Evolutionary conservation across 2,888 invertebrate genomes (phyloP), one percentile per base, ranked within the genome.

Genomic region (Ryuthela nishihirai): DNA sequence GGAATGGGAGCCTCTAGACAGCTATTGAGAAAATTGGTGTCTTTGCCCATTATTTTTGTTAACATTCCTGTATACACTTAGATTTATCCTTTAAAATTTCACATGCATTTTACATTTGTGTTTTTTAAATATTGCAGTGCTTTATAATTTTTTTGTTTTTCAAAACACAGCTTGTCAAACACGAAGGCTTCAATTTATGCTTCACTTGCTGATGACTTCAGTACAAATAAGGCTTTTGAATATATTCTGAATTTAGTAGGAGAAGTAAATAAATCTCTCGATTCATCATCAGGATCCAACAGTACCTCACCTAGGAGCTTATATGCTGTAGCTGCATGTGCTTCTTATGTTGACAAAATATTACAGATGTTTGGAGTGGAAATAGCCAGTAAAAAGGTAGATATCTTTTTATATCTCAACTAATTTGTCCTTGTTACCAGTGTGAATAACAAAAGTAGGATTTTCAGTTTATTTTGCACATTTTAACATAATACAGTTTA

Each of bases 151-250:
- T 42, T 49, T 23, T 29, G 20, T 35, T 25, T 35, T 48, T 18
- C 40, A 6, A 53, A 53, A 47, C 20, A 26, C 26, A 59, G 59
- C 38, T 48, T 59, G 43, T 15, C 39, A 24, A 29, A 4, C 15
- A 53, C 53, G 24, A 25, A 53, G 23, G 40, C 52, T 18, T 15
- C 34, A 48, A 34, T 59, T 1, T 9, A 34, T n/a, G 40, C 34
- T 23, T 34, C 20, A 3, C 20, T 62, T 34, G 24, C 38, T 42
- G 45, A 62, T 46, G 54, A 58, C 35, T 62, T 62, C 23, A 58
- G 58, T 25, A 58, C 54, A 15, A 21, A 15, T 18, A 36, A 58
- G 40, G 58, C 54, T 15, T 26, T 62, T 20, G 15, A 53, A n/a
- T 25, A 20, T 18, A 10, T 62, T 15, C 36, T 35, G 12, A 24